phyloP scores from a whole-genome alignment of 2,113 vertebrate genomes.

The Emydocephalus ijimae region DNA sequence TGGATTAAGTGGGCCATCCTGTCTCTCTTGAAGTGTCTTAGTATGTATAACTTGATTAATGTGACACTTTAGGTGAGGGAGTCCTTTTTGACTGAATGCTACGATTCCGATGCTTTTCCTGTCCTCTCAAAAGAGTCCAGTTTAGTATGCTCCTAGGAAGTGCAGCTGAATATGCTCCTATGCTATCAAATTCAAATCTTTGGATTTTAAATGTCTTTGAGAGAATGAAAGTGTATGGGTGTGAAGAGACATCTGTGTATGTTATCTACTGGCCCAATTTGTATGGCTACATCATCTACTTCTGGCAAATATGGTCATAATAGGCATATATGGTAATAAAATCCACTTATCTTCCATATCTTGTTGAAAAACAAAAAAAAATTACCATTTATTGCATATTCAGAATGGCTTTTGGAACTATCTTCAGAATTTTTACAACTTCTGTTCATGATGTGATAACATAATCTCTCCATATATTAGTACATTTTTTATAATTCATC shows the following conservation, averaged over 20 bases:
- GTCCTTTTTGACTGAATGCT: not conserved
- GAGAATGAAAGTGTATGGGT: not conserved
- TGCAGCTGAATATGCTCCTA: not conserved
- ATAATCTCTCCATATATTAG: not conserved
- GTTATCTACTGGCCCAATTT: not conserved
- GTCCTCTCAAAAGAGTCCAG: not conserved
- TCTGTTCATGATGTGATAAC: not conserved
- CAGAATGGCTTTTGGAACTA: not conserved
- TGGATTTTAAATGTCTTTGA: not conserved
- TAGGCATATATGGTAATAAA: too few species aligned
- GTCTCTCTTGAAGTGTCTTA: not conserved
- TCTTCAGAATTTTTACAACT: not conserved
- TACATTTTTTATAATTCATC: not conserved
- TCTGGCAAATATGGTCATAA: too few species aligned
- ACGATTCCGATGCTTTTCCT: not conserved
- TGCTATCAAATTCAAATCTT: too few species aligned
- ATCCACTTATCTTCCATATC: not conserved
- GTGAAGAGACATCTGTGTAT: not conserved
- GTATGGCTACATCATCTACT: not conserved
- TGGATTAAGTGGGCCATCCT: conserved; percentile 13
- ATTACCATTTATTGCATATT: not conserved
- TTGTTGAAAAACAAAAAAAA: not conserved
- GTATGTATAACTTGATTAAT: not conserved
- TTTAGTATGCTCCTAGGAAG: not conserved
- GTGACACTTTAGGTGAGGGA: not conserved